Evolutionary conservation across 30 jellyfish, hydroid and myxozoan genomes (phyloP), one percentile per base, ranked within the genome.

Genomic region (Pelagia noctiluca): DNA sequence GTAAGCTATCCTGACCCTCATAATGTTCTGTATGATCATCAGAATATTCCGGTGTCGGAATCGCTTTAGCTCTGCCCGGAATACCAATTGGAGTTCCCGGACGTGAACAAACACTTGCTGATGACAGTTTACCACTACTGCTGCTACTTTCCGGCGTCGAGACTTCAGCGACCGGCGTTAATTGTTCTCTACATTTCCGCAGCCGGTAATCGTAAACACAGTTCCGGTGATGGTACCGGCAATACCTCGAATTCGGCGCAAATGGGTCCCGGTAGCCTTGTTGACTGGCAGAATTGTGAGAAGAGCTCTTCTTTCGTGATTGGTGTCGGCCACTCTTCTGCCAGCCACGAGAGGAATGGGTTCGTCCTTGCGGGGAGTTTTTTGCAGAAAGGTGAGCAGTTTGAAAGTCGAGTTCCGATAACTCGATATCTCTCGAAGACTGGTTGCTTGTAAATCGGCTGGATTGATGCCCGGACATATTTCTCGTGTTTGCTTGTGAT

Each of bases 1-100:
- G 65, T 34, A 37, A 70, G 32, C 82, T 30, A 28, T 2, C 11
- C 28, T 2, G 65, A 31, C 16, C 29, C n/a, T 33, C 63, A 32
- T 23, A 24, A 70, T 34, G 18, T 33, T 74, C 84, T 0, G 48
- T 75, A 64, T 35, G 33, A 33, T 75, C 82, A 13, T 42, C 75
- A 19, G 50, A 71, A 35, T 53, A 82, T 3, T 75, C 81, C 34
- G 85, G 85, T 1, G 86, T 2, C 75, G 49, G 33, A 31, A 3
- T 35, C 35, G 61, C 68, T 25, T 34, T 25, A 16, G 89, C 86
- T 53, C 71, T 26, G 10, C 88, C 87, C 8, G 86, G 89, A 1
- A 61, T 13, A 3, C 79, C 78, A 0, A 86, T 86, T 29, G 96
- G 96, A 35, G 96, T 86, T 1, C 96, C 96, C 50, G 96, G 96